Conservation (phyloP, 2,113 vertebrate genomes). For the Pyrgilauda ruficollis region DNA sequence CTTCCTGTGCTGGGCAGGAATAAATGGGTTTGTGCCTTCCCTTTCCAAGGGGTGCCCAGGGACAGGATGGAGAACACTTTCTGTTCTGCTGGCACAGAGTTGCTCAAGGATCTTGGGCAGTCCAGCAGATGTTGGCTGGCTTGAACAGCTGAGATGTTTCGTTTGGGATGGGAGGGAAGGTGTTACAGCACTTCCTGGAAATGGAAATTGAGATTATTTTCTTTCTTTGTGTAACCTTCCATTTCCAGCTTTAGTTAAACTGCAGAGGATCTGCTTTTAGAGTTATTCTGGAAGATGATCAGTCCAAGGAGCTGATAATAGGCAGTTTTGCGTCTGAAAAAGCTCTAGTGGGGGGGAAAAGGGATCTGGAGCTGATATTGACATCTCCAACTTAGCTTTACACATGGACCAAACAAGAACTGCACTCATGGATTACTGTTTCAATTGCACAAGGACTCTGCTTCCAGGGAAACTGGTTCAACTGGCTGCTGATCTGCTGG, state of each 20-base stretch:
- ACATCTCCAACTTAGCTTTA: neutral
- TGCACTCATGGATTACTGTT: neutral
- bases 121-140: neutral
- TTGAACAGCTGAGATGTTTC: neutral
- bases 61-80: neutral
- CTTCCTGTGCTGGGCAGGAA: neutral
- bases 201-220: neutral
- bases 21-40: neutral
- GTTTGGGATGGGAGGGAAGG: neutral
- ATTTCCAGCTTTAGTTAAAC: neutral
- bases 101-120: neutral
- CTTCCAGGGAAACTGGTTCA: neutral
- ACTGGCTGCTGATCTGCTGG: neutral
- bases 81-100: neutral
- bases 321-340: neutral
- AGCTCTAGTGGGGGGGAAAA: fast-evolving
- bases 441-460: neutral
- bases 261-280: neutral
- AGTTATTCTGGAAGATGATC: neutral
- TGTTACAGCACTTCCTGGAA: neutral
- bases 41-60: neutral
- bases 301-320: neutral
- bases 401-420: neutral
- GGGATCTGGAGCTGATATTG: neutral
- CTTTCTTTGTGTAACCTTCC: neutral